These are phyloP conservation scores for Drosophila ercepeae DNA, from an alignment of 1,140 invertebrate genomes.

Conservation along the genomic window DNA sequence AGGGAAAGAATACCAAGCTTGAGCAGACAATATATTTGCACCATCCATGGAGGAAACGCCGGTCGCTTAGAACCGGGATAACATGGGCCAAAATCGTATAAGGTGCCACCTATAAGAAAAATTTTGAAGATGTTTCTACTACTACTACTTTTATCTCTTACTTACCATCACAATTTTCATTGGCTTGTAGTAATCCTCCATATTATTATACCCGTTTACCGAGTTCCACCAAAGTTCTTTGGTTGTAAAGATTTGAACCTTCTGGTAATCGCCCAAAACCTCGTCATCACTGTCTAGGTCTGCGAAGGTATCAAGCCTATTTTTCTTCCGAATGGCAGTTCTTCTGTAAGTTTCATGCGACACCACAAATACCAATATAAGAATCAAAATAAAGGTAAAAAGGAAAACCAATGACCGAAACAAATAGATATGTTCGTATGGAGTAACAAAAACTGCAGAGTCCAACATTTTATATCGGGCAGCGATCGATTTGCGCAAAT, in stretches of 20 bases:
- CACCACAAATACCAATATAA: conserved; percentile 16
- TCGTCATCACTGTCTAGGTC: conserved; percentile 31
- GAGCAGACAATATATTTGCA: conserved; percentile 9
- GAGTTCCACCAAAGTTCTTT: conserved; percentile 23
- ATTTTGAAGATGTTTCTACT: too few relatives aligned
- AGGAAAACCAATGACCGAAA: conserved; percentile 1
- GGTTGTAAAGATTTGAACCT: neutral
- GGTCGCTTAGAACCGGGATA: conserved; percentile 18
- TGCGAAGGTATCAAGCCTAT: neutral
- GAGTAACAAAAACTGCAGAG: neutral
- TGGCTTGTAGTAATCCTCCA: conserved; percentile 10
- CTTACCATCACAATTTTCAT: conserved; percentile 12
- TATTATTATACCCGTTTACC: conserved; percentile 23
- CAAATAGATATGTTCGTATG: neutral
- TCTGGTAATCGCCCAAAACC: neutral
- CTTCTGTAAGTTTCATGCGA: conserved; percentile 6
- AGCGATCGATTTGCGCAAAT: neutral
- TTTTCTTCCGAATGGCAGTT: accelerated
- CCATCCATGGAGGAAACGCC: conserved; percentile 6
- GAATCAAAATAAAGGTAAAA: neutral
- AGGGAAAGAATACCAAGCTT: conserved; percentile 13
- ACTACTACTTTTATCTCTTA: too few relatives aligned
- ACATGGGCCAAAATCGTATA: conserved; percentile 13
- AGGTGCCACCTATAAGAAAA: too few relatives aligned
- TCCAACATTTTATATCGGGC: conserved; percentile 2